Base-by-base conservation (phyloP, 2,797 vertebrate species). In the Acipenser transmontanus region DNA sequence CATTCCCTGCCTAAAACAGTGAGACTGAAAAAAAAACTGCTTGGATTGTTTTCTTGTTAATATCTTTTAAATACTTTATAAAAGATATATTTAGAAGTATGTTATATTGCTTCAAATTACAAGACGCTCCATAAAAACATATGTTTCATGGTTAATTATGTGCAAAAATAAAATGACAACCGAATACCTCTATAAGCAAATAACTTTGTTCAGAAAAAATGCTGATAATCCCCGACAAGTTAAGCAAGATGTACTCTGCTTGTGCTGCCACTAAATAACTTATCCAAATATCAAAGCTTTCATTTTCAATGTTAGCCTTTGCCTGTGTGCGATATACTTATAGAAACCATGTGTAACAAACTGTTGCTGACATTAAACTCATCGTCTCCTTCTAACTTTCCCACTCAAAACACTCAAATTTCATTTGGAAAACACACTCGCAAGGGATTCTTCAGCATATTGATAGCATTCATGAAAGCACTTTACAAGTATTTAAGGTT, bases 171-270 rank as follows among this genome's bases (percentile, higher is more conserved):
- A 75, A 76, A 78, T 75, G 74, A 78, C 77, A 74, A 73, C 81
- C 80, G 84, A 83, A 87, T 82, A 84, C 81, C 75, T 74, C 79
- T 70, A 77, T 74, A 77, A 77, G 78, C 65, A 63, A 71, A 71
- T 59, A 14, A 62, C 77, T 14, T n/a, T 49, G 49, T 61, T 64
- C 20, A 57, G 59, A 71, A 72, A 34, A 34, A 34, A 69, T 81
- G 80, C 66, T 77, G 77, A 89, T 84, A 81, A 82, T 80, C 82
- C 69, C 74, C 91, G 89, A 92, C 92, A 93, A 69, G 61, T 80
- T 82, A 89, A 95, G 93, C 93, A 92, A 95, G 93, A 94, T 89
- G 88, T 94, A 88, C 83, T 90, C 84, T 71, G 88, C 85, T 89
- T 82, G 74, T 72, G 79, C 80, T 87, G 85, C 82, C 78, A 87